These are phyloP conservation scores for Huso huso DNA, from an alignment of 2,797 vertebrate genomes.

Conservation along the genomic window DNA sequence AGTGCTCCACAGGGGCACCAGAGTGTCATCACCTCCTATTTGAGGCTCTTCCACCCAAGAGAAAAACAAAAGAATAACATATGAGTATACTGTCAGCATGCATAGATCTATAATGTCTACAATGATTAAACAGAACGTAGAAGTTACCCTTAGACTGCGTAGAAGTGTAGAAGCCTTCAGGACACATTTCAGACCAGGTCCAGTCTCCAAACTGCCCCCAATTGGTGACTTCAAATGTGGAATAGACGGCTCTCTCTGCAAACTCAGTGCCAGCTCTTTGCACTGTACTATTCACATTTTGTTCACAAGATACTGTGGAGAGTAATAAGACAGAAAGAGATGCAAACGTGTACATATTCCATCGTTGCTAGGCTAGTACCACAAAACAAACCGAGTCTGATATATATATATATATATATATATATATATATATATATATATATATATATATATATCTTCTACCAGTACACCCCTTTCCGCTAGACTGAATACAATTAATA, in stretches of 20 bases:
- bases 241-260: slow-evolving; percentile 29
- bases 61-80: slow-evolving; percentile 14
- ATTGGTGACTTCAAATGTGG: slow-evolving; percentile 35
- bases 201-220: slow-evolving; percentile 48
- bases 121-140: too few relatives aligned
- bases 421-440: too few relatives aligned
- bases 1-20: slow-evolving; percentile 51
- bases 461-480: too few relatives aligned
- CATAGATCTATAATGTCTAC: background rate
- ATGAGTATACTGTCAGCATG: background rate
- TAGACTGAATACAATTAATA: too few relatives aligned
- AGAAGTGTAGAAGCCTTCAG: slow-evolving; percentile 48
- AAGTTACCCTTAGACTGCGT: too few relatives aligned
- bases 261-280: slow-evolving; percentile 40
- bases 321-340: slow-evolving; percentile 32
- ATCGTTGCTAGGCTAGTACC: too few relatives aligned
- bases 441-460: too few relatives aligned
- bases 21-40: slow-evolving; percentile 41
- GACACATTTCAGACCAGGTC: slow-evolving; percentile 55
- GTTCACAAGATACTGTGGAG: slow-evolving; percentile 20
- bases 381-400: too few relatives aligned
- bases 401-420: too few relatives aligned
- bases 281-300: slow-evolving; percentile 28
- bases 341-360: too few relatives aligned
- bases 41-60: slow-evolving; percentile 48